Percentiles rank a stretch among this genome's conserved stretches.
Evolutionary conservation across 2,113 vertebrate genomes (phyloP).

Genomic region (Miniopterus natalensis): DNA sequence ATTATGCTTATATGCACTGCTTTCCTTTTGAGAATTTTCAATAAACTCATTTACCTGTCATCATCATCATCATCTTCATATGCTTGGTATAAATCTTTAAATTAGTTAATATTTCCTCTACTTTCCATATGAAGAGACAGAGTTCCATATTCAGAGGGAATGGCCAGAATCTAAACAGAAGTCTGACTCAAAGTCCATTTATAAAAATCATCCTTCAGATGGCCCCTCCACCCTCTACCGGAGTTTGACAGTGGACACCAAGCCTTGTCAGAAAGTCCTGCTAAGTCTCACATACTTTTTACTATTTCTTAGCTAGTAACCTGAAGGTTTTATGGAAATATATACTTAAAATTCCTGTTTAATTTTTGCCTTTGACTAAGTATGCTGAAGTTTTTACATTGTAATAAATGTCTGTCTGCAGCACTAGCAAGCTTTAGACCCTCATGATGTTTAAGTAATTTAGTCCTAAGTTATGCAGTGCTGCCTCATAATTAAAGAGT

Average conservation of each 20-base stretch:
- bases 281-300: not conserved
- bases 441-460: slow-evolving; percentile 55
- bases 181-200: not conserved
- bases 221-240: not conserved
- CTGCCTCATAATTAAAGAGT: slow-evolving; percentile 58
- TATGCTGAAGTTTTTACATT: not conserved
- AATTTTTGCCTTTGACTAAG: slow-evolving; percentile 51
- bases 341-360: slow-evolving; percentile 58
- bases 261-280: not conserved
- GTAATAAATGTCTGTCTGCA: slow-evolving; percentile 50
- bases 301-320: slow-evolving; percentile 41
- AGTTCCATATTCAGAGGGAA: not conserved
- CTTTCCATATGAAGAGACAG: not conserved
- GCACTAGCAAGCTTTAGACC: slow-evolving; percentile 51
- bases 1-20: not conserved
- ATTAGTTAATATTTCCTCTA: not conserved
- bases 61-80: not conserved
- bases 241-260: not conserved
- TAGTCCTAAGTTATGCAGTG: slow-evolving; percentile 17
- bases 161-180: not conserved
- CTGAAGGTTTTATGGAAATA: slow-evolving; percentile 65
- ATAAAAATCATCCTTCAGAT: not conserved
- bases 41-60: not conserved
- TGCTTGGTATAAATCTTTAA: not conserved
- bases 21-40: not conserved